A percentile compares a stretch with the other conserved stretches of the same genome.
phyloP scores from a whole-genome alignment of 2,888 invertebrate species.

The Plemyria rubiginata region DNA sequence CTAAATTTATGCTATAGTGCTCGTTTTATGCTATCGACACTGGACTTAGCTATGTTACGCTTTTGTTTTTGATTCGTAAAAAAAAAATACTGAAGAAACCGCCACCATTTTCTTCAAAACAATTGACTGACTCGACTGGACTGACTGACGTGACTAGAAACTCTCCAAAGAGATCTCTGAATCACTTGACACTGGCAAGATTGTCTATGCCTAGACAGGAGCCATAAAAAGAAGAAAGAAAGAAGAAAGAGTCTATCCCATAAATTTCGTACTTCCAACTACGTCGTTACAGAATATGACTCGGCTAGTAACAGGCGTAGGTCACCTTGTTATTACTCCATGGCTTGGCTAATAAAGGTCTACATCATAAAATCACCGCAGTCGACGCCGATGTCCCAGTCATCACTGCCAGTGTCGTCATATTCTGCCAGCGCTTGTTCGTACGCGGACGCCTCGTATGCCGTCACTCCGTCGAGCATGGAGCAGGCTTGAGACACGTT shows the following conservation, averaged over 20 bases:
- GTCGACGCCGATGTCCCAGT: constrained; percentile 89
- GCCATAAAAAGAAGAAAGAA: too few species aligned
- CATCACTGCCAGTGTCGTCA: constrained; percentile 84
- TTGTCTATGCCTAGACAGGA: too few species aligned
- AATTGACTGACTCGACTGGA: too few species aligned
- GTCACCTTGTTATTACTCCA: constrained; percentile 24
- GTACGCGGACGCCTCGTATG: constrained; percentile 85
- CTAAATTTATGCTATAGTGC: not conserved
- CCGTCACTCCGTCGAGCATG: constrained; percentile 83
- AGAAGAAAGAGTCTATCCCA: too few species aligned
- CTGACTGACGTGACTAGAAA: too few species aligned
- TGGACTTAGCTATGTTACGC: not conserved
- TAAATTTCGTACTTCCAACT: too few species aligned
- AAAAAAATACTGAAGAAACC: too few species aligned
- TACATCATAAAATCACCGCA: constrained; percentile 90
- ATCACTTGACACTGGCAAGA: too few species aligned
- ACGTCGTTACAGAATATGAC: too few species aligned
- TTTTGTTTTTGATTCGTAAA: too few species aligned
- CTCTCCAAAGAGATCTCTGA: too few species aligned
- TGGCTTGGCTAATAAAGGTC: constrained; percentile 28
- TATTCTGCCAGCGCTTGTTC: constrained; percentile 86
- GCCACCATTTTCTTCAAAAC: too few species aligned
- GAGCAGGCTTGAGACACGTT: constrained; percentile 86
- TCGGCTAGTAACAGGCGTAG: not conserved
- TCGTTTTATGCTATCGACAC: not conserved